Evolutionary conservation across 2,797 vertebrate species (phyloP).

Genomic region (Sibirionetta formosa): DNA sequence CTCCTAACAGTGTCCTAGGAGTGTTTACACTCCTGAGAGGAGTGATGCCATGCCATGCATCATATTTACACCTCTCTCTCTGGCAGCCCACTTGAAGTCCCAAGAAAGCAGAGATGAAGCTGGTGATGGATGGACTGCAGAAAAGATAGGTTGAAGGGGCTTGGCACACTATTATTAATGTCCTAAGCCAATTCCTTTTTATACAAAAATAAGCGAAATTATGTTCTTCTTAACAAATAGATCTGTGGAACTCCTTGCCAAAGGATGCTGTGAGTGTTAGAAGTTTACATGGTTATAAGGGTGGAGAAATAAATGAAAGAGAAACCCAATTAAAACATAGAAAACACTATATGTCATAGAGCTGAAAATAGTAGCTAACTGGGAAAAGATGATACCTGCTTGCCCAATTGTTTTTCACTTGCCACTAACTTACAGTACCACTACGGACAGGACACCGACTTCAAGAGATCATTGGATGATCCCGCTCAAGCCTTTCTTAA

Average conservation of each 20-base stretch:
- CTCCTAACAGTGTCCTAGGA: too few species aligned
- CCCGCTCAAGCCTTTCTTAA: not conserved
- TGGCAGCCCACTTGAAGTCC: accelerated
- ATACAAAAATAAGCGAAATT: not conserved
- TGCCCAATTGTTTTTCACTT: not conserved
- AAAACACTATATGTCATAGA: not conserved
- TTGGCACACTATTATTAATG: not conserved
- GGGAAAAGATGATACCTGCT: not conserved
- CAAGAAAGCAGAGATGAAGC: not conserved
- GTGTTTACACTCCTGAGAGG: too few species aligned
- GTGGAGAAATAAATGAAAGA: not conserved
- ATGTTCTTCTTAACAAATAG: not conserved
- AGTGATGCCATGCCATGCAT: accelerated
- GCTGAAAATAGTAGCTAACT: not conserved
- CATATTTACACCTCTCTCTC: not conserved
- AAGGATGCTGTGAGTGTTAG: not conserved
- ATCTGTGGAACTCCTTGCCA: not conserved
- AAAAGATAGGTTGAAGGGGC: not conserved
- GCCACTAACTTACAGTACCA: not conserved
- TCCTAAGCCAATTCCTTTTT: not conserved
- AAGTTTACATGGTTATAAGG: not conserved
- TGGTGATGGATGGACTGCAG: not conserved
- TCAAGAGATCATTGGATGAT: not conserved
- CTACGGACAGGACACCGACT: accelerated
- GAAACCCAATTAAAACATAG: not conserved